Percentiles rank a stretch among this genome's conserved stretches.
These are phyloP conservation scores for Matsumyia berberina DNA, from an alignment of 2,888 invertebrate species.

Conservation along the genomic window DNA sequence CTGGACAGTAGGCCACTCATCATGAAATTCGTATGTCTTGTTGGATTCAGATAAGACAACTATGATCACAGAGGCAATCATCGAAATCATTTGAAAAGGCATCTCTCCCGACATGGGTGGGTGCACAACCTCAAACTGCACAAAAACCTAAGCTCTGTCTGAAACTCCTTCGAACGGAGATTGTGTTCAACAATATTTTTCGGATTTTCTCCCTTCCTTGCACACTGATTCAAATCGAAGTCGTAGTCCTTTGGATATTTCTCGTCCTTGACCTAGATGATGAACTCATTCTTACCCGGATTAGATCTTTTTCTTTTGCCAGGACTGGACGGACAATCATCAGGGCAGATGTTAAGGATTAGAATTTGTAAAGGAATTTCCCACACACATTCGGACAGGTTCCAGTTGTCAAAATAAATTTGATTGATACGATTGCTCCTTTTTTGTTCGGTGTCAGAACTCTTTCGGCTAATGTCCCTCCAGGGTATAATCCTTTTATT, in stretches of 20 bases:
- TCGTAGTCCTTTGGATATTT: neutral
- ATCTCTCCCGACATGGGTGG: neutral
- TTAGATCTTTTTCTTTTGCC: neutral
- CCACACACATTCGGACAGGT: slow-evolving; percentile 50
- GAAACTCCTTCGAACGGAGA: slow-evolving; percentile 1
- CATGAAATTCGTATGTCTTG: slow-evolving; percentile 37
- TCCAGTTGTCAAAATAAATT: slow-evolving; percentile 73
- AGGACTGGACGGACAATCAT: neutral
- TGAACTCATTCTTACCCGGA: slow-evolving; percentile 12
- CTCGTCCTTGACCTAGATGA: slow-evolving; percentile 52
- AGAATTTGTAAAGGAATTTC: slow-evolving; percentile 20
- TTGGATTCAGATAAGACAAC: slow-evolving; percentile 20
- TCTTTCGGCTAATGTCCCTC: slow-evolving; percentile 32
- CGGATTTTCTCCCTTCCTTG: slow-evolving; percentile 21
- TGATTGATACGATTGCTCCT: slow-evolving; percentile 60
- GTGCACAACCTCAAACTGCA: slow-evolving; percentile 5
- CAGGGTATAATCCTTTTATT: slow-evolving; percentile 63
- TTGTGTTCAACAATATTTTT: slow-evolving; percentile 53
- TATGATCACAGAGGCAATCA: slow-evolving; percentile 33
- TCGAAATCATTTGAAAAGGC: slow-evolving; percentile 32
- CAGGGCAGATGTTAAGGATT: slow-evolving; percentile 60
- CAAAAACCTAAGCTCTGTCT: slow-evolving; percentile 17
- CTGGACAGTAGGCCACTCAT: slow-evolving; percentile 37
- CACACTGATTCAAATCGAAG: slow-evolving; percentile 37
- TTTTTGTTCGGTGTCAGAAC: neutral